Percentiles rank a stretch among this genome's conserved stretches.
phyloP scores from a whole-genome alignment of 1,140 invertebrate genomes.

The Ips nitidus region DNA sequence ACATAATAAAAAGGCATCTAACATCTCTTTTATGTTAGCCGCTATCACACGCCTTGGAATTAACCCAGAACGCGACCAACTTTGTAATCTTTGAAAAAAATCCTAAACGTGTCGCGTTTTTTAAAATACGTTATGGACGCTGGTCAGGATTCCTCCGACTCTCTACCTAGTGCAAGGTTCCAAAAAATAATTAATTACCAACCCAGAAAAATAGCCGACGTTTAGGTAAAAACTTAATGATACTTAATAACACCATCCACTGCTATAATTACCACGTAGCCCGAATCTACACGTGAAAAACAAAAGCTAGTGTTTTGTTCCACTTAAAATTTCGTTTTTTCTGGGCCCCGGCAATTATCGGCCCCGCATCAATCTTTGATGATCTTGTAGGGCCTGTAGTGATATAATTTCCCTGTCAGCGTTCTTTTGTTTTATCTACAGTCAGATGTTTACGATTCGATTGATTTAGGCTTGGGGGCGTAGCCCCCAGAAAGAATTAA shows the following conservation, averaged over 20 bases:
- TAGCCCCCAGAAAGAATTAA: too few species aligned
- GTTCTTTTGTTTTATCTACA: conserved; percentile 7
- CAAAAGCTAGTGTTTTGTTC: conserved; percentile 25
- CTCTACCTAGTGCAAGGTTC: neutral
- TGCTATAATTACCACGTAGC: conserved; percentile 25
- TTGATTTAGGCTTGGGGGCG: too few species aligned
- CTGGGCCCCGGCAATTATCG: conserved; percentile 17
- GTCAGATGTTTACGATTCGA: too few species aligned
- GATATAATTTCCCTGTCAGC: conserved; percentile 19
- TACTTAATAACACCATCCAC: conserved; percentile 31
- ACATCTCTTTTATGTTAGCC: conserved; percentile 16
- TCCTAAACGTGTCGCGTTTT: conserved; percentile 6
- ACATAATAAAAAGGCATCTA: conserved; percentile 9
- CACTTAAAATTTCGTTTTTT: conserved; percentile 28
- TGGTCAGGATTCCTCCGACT: neutral
- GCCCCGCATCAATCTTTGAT: conserved; percentile 22
- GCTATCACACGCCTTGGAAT: conserved; percentile 5
- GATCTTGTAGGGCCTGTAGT: conserved; percentile 6
- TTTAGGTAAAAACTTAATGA: conserved; percentile 36
- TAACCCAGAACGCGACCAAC: conserved; percentile 2
- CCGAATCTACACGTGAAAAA: conserved; percentile 19
- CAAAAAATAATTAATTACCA: conserved; percentile 30
- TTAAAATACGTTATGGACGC: conserved; percentile 1
- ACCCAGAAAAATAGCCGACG: conserved; percentile 16
- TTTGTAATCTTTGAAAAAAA: conserved; percentile 6